phyloP scores from a whole-genome alignment of 2,888 invertebrate genomes.

The Cotesia congregata region DNA sequence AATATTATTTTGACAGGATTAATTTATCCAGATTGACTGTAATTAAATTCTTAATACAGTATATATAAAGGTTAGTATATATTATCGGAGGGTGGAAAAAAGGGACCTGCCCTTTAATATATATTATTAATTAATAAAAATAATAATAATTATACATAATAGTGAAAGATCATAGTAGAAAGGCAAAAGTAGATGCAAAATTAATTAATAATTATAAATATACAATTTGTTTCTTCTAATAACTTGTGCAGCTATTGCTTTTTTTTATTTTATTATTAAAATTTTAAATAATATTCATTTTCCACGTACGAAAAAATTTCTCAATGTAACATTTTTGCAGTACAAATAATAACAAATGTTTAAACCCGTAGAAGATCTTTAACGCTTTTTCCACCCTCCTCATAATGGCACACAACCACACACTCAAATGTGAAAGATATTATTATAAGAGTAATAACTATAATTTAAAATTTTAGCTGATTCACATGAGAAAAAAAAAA shows the following conservation, averaged over 20 bases:
- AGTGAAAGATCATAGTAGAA: conserved; percentile 56
- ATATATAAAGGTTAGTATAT: conserved; percentile 4
- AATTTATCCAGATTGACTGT: too few relatives aligned
- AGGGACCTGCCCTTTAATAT: conserved; percentile 67
- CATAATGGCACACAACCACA: conserved; percentile 41
- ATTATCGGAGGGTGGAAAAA: conserved; percentile 39
- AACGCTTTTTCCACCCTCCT: conserved; percentile 51
- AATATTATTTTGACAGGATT: too few relatives aligned
- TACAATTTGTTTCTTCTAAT: conserved; percentile 57
- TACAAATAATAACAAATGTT: conserved; percentile 14
- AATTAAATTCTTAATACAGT: conserved; percentile 52
- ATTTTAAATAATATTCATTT: conserved; percentile 10
- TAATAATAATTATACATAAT: not conserved
- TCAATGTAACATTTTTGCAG: conserved; percentile 37
- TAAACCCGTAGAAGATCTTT: conserved; percentile 50
- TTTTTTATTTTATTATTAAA: conserved; percentile 19
- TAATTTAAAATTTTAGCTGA: not conserved
- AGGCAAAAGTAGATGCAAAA: conserved; percentile 50
- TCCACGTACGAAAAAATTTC: conserved; percentile 48
- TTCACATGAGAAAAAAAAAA: too few relatives aligned
- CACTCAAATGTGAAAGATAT: conserved; percentile 18
- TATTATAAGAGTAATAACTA: conserved; percentile 3
- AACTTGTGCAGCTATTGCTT: conserved; percentile 48
- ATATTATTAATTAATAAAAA: not conserved
- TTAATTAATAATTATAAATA: conserved; percentile 63